A percentile compares a stretch with the other conserved stretches of the same genome.
Evolutionary conservation across 2,113 vertebrate species (phyloP).

Genomic region (Damaliscus lunatus): DNA sequence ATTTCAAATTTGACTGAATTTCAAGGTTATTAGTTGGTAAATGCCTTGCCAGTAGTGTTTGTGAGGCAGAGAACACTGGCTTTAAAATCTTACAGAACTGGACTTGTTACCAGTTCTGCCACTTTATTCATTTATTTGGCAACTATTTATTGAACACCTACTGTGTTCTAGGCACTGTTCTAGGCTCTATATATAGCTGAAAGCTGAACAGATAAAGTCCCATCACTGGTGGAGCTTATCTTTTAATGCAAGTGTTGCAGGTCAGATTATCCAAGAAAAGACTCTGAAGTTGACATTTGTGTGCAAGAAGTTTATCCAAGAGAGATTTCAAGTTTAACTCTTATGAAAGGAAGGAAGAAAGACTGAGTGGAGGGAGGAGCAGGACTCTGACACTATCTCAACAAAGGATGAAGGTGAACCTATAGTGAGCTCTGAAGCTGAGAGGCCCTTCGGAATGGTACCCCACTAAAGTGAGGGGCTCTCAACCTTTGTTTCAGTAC

Average conservation of each 20-base stretch:
- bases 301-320: not conserved
- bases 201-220: not conserved
- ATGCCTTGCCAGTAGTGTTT: not conserved
- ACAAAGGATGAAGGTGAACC: not conserved
- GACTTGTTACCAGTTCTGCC: not conserved
- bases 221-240: not conserved
- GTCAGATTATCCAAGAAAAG: not conserved
- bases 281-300: not conserved
- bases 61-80: not conserved
- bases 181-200: not conserved
- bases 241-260: not conserved
- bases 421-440: not conserved
- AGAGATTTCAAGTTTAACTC: not conserved
- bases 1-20: slow-evolving; percentile 11
- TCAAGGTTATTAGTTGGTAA: not conserved
- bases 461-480: not conserved
- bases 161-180: not conserved
- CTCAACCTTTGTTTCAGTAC: not conserved
- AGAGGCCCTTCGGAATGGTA: too few species aligned
- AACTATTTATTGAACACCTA: not conserved
- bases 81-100: not conserved
- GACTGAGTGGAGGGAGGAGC: not conserved
- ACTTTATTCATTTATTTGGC: not conserved
- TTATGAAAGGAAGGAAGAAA: not conserved
- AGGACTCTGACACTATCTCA: not conserved